A percentile compares a stretch with the other conserved stretches of the same genome.
These are phyloP conservation scores for Vultur gryphus DNA, from an alignment of 2,797 vertebrate genomes.

Conservation along the genomic window DNA sequence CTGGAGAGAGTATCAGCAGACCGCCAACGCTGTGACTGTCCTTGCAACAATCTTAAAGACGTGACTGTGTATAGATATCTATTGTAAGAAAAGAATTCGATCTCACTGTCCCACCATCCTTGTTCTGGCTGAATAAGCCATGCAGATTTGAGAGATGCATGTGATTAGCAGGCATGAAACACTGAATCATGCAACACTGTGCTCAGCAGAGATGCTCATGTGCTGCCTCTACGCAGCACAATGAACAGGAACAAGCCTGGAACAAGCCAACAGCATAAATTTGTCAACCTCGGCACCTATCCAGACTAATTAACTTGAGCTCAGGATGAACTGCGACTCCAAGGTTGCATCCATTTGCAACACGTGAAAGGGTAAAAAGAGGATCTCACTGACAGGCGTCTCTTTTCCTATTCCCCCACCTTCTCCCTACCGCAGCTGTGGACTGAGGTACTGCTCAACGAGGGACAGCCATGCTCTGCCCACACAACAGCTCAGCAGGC, in stretches of 20 bases:
- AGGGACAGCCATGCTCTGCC: neutral
- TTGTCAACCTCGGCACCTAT: neutral
- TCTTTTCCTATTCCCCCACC: neutral
- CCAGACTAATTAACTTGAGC: neutral
- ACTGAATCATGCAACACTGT: neutral
- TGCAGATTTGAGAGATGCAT: neutral
- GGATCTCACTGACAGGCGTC: neutral
- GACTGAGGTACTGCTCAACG: fast-evolving
- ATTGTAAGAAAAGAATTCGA: neutral
- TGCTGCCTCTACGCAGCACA: neutral
- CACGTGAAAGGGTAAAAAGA: neutral
- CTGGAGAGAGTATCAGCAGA: neutral
- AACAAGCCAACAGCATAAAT: neutral
- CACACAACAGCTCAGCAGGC: neutral
- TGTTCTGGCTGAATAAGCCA: neutral
- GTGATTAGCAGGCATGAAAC: neutral
- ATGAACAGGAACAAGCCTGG: neutral
- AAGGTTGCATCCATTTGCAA: neutral
- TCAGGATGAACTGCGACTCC: neutral
- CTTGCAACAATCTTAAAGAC: neutral
- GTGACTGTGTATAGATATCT: neutral
- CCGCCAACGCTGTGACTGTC: neutral
- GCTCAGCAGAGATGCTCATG: neutral
- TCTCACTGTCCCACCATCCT: neutral
- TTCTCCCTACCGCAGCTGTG: neutral